A percentile compares a stretch with the other conserved stretches of the same genome.
Evolutionary conservation across 2,888 invertebrate genomes (phyloP).

Genomic region (Eupsilia transversa): DNA sequence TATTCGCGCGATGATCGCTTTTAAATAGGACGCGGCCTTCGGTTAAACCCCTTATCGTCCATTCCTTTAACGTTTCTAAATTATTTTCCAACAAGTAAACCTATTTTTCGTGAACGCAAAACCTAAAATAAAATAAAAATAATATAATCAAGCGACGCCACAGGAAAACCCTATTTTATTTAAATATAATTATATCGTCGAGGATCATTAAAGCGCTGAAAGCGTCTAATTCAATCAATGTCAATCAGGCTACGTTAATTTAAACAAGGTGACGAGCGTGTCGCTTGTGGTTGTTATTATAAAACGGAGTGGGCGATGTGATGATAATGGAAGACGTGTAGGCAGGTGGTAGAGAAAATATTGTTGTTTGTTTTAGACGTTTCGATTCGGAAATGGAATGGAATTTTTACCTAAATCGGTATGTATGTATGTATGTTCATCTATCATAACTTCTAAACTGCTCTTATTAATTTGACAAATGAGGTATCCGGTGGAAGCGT

Average conservation of each 20-base stretch:
- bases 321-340: neutral
- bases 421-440: no score
- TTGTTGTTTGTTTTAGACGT: neutral
- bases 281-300: constrained; percentile 39
- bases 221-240: constrained; percentile 71
- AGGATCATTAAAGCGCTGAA: constrained; percentile 61
- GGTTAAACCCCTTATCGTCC: no score
- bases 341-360: no score
- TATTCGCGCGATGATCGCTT: no score
- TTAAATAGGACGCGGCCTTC: no score
- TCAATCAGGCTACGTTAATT: constrained; percentile 68
- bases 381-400: neutral
- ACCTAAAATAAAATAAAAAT: neutral
- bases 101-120: neutral
- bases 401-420: no score
- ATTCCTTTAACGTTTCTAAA: neutral
- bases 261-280: constrained; percentile 47
- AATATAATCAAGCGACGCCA: constrained; percentile 4
- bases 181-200: constrained; percentile 13
- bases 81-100: no score
- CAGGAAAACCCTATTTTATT: constrained; percentile 3
- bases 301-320: neutral
- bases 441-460: no score
- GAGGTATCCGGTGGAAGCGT: no score
- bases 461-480: no score